Base-by-base conservation (phyloP, 2,113 vertebrate species). In the Seriola quinqueradiata region DNA sequence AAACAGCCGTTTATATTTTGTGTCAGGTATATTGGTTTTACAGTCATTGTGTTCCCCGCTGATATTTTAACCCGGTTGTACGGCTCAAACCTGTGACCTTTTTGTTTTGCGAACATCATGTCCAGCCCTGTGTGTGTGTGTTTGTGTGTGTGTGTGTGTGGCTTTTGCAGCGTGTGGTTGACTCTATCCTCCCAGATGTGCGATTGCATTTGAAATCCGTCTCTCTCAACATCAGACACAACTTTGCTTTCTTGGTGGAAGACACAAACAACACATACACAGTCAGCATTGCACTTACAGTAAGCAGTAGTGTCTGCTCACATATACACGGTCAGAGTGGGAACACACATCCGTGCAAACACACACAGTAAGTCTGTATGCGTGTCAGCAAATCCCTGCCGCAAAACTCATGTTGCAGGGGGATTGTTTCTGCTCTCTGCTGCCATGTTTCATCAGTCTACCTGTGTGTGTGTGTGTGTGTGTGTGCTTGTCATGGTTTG, bases 351-450 rank as follows among this genome's bases (percentile, higher is more conserved):
- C 4, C 4, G 59, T 32, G 5, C 48, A 55, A 3, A 36, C 34
- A 72, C 17, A 69, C 68, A 58, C 73, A 42, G 44, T 73, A 71
- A 72, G 83, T 50, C 70, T 70, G 16, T 61, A 40, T 82, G 73
- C 46, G 46, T 89, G 90, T 92, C 87, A 77, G 80, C 68, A 90
- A 89, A 91, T 91, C 81, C 87, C 82, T 61, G 46, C 86, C 63
- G 84, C 72, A 82, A 68, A 85, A 85, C 46, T 82, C 65, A 19
- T 82, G 76, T 91, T 80, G 63, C 50, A 64, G 66, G 36, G 79
- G 66, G 78, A 84, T 83, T 88, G 71, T 89, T 84, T 82, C 68
- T 80, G 67, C 60, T 66, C 74, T 61, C 58, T 75, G 72, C 75
- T 88, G 83, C 79, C 72, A 66, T 79, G 84, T 86, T 80, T 86